Conservation (phyloP, 2,888 invertebrate genomes). For the Ethmia dodecea region DNA sequence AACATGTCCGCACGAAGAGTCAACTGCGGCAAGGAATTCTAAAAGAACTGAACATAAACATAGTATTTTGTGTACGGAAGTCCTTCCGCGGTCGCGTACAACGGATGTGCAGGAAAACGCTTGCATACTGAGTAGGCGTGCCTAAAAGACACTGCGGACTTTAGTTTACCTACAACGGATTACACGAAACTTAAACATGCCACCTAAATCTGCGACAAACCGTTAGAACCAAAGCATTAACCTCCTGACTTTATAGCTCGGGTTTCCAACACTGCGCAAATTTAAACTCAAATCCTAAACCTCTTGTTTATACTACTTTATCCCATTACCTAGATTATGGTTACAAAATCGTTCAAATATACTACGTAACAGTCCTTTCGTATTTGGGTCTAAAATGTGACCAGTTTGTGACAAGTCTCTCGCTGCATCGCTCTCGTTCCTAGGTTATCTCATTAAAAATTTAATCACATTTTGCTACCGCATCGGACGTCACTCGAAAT, state of each 20-base stretch:
- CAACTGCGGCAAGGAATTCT: conserved; percentile 66
- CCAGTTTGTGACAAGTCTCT: conserved; percentile 24
- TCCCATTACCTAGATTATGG: conserved; percentile 26
- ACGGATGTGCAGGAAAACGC: conserved; percentile 74
- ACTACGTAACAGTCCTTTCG: too few species aligned
- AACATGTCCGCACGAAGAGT: conserved; percentile 68
- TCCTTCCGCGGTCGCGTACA: conserved; percentile 71
- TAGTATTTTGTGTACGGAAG: conserved; percentile 73
- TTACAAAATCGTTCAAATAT: too few species aligned
- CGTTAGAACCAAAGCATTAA: conserved; percentile 48
- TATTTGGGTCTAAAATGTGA: conserved; percentile 15
- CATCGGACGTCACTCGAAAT: conserved; percentile 46
- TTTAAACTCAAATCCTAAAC: conserved; percentile 30
- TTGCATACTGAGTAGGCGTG: conserved; percentile 76
- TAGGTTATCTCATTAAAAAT: conserved; percentile 64
- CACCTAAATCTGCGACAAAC: conserved; percentile 65
- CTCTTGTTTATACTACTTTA: conserved; percentile 21
- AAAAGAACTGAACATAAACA: conserved; percentile 71
- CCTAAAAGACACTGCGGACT: conserved; percentile 76
- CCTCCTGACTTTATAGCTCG: conserved; percentile 41
- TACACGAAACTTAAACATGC: conserved; percentile 72
- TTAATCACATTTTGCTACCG: conserved; percentile 48
- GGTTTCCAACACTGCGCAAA: conserved; percentile 33
- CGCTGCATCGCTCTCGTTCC: conserved; percentile 20
- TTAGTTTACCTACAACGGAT: conserved; percentile 68